Percentiles rank a stretch among this genome's conserved stretches.
phyloP scores from a whole-genome alignment of 2,797 vertebrate species.

The Meda fulgida region DNA sequence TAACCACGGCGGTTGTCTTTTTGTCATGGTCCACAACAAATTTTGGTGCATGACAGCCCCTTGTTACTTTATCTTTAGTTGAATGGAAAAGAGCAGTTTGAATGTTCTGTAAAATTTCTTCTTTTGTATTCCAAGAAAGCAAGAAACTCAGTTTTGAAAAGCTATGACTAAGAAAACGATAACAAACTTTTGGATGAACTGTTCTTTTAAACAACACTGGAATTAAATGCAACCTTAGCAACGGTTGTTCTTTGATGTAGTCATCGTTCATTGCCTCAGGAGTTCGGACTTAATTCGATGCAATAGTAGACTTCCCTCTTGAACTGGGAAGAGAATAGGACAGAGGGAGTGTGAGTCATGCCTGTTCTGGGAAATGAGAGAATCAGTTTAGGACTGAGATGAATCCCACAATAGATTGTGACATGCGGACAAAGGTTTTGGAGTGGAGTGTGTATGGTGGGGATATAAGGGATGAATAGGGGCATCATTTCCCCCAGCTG shows the following conservation, averaged over 20 bases:
- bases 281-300: not conserved
- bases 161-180: not conserved
- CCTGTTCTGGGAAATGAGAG: constrained; percentile 14
- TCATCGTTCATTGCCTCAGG: not conserved
- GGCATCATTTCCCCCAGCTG: not conserved
- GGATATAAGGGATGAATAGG: not conserved
- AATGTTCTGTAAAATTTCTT: not conserved
- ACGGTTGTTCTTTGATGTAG: not conserved
- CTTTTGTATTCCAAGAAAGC: not conserved
- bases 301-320: not conserved
- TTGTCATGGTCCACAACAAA: not conserved
- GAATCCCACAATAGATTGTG: constrained; percentile 34
- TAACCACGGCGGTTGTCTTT: not conserved
- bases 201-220: not conserved
- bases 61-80: not conserved
- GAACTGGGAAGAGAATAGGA: constrained; percentile 11
- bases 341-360: constrained; percentile 16
- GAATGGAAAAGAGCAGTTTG: not conserved
- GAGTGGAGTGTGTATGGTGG: not conserved
- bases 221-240: not conserved
- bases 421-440: not conserved
- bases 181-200: not conserved
- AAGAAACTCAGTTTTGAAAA: not conserved
- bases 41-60: not conserved
- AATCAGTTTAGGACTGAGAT: constrained; percentile 15